Base-by-base conservation (phyloP, 2,797 vertebrate genomes). In the Lutjanus argentimaculatus region DNA sequence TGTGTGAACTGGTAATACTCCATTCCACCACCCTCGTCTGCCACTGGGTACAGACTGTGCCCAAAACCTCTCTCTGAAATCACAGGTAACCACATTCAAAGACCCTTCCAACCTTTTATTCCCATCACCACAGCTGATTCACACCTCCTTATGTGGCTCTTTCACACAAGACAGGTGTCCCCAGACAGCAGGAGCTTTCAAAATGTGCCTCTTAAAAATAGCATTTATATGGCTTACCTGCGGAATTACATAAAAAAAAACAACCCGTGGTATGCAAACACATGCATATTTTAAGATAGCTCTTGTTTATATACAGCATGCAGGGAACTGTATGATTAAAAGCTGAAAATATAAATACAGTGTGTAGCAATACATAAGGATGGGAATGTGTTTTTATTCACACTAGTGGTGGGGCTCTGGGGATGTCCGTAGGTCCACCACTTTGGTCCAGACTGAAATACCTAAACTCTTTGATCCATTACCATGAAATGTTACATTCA, bases 91-190 rank as follows among this genome's bases (percentile, higher is more conserved):
- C 77, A 85, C 62, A 76, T 15, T 72, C 25, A 75, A 84, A 80
- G 58, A 70, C 67, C 68, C 67, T 48, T 56, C 48, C 8, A 67
- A 78, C 85, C 77, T 70, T 72, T 80, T 48, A 73, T 75, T 90
- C 70, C 76, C 48, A 57, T 77, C 64, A 77, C 57, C 63, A 36
- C 11, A 5, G 67, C 25, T 71, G 69, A 82, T 70, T 84, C 80
- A 78, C 69, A 72, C 73, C 71, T 82, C n/a, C 53, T 83, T 80
- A 67, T 72, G 77, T 79, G 83, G 67, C 59, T 80, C 71, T 72
- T 85, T 43, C 30, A 68, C 68, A 75, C 70, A 13, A 68, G 46
- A 77, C 61, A 74, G 69, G 59, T 75, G 64, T 84, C 80, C 59
- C 66, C 63, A 71, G 70, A 82, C 53, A 66, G 65, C 58, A 68